Conservation (phyloP, 2,113 vertebrate genomes). For the Bufo bufo region DNA sequence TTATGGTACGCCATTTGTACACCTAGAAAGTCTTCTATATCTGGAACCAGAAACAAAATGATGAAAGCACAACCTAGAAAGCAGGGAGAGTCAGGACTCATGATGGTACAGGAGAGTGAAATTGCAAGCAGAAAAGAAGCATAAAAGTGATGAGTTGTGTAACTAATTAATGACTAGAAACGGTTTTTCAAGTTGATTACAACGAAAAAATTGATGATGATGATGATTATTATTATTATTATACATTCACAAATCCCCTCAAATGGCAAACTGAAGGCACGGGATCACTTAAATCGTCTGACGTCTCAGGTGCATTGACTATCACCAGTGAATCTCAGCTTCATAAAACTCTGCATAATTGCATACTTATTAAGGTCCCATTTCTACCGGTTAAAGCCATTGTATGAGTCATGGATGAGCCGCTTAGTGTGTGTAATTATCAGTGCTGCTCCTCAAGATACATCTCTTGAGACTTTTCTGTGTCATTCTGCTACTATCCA, state of each 20-base stretch:
- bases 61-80: neutral
- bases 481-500: neutral
- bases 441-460: neutral
- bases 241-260: neutral
- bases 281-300: constrained; percentile 17
- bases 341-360: constrained; percentile 36
- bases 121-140: neutral
- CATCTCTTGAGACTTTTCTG: neutral
- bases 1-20: neutral
- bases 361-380: constrained; percentile 26
- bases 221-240: neutral
- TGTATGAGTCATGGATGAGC: constrained; percentile 27
- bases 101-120: neutral
- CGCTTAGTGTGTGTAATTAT: neutral
- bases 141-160: neutral
- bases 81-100: neutral
- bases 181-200: constrained; percentile 1
- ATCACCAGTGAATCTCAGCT: constrained; percentile 27
- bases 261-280: neutral
- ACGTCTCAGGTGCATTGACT: constrained; percentile 18
- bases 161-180: neutral
- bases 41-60: neutral
- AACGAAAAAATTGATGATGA: neutral
- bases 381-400: neutral
- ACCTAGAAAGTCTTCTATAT: neutral